Evolutionary conservation across 2,797 vertebrate species (phyloP).

Genomic region (Amazona ochrocephala): DNA sequence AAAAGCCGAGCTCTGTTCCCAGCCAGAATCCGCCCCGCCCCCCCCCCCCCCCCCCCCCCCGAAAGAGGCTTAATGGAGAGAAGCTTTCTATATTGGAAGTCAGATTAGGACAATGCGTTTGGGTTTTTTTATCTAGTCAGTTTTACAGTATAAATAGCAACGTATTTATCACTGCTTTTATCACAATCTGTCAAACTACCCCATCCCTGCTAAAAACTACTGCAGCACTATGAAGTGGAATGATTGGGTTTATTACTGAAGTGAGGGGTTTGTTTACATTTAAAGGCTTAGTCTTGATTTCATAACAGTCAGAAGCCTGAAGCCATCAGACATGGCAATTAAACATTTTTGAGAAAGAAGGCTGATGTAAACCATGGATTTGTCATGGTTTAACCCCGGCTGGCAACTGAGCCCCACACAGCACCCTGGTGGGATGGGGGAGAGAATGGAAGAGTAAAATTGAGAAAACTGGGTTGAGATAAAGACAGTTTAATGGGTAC

Average conservation of each 20-base stretch:
- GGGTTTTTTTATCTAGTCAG: background rate
- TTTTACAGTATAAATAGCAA: slow-evolving; percentile 31
- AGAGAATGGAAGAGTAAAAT: background rate
- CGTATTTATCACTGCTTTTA: background rate
- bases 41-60: background rate
- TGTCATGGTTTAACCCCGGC: background rate
- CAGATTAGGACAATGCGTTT: background rate
- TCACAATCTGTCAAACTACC: slow-evolving; percentile 5
- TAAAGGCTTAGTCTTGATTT: background rate
- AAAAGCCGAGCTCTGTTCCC: background rate
- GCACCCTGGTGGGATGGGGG: background rate
- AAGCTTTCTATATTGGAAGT: background rate
- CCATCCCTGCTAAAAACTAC: background rate
- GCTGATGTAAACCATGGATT: background rate
- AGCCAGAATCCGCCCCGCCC: too few relatives aligned
- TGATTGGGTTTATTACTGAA: background rate
- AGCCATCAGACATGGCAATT: background rate
- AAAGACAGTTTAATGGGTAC: background rate
- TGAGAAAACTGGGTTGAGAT: background rate
- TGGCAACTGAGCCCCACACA: background rate
- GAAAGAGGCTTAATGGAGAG: background rate
- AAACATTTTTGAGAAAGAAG: background rate
- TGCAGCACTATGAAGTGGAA: background rate
- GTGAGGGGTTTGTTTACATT: slow-evolving; percentile 8
- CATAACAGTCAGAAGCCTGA: background rate